Conservation (phyloP, 2,888 invertebrate species). For the Leptinotarsa juncta region DNA sequence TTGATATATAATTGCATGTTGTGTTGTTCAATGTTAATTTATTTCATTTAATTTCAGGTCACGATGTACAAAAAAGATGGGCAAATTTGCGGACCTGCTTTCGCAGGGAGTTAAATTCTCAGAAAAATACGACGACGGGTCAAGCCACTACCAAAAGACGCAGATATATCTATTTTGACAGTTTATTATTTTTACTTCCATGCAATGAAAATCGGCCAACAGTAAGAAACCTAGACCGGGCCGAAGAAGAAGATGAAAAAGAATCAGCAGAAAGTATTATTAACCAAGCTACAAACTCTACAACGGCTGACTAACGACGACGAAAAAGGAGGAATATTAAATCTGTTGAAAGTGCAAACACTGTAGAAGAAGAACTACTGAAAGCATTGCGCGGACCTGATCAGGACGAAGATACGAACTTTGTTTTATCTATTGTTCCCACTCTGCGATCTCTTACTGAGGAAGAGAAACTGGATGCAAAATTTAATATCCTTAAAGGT, state of each 20-base stretch:
- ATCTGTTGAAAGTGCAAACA: not conserved
- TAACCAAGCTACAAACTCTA: not conserved
- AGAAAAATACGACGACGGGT: not conserved
- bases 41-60: too few species aligned
- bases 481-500: not conserved
- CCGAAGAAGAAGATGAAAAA: not conserved
- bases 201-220: not conserved
- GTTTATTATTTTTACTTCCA: constrained; percentile 16
- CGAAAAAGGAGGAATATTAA: not conserved
- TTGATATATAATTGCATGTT: too few species aligned
- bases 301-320: not conserved
- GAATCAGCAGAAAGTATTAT: not conserved
- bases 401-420: not conserved
- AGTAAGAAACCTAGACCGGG: not conserved
- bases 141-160: not conserved
- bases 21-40: too few species aligned
- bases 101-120: too few species aligned
- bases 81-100: too few species aligned
- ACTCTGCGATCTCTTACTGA: not conserved
- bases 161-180: constrained; percentile 11
- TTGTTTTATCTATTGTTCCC: not conserved
- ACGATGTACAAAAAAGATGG: too few species aligned
- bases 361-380: not conserved
- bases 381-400: not conserved
- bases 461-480: not conserved